These are phyloP conservation scores for Saccopteryx leptura DNA, from an alignment of 2,113 vertebrate genomes.

Conservation along the genomic window DNA sequence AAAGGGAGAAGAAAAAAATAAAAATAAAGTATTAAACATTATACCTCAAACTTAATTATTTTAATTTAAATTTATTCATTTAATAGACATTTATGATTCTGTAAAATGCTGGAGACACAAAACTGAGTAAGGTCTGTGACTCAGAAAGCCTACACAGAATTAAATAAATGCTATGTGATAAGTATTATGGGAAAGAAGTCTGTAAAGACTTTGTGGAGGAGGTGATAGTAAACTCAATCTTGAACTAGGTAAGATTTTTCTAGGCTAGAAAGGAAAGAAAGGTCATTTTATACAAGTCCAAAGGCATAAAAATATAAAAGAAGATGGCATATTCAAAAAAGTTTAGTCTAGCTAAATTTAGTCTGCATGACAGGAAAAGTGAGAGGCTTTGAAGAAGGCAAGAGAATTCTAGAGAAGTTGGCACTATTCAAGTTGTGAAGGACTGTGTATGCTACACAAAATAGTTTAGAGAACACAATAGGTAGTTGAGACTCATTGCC, in stretches of 20 bases:
- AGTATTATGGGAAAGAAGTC: neutral
- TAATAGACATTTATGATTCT: neutral
- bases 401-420: neutral
- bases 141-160: neutral
- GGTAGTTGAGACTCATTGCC: neutral
- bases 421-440: neutral
- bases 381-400: neutral
- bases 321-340: neutral
- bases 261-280: neutral
- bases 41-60: constrained; percentile 65
- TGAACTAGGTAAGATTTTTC: neutral
- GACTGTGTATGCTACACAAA: neutral
- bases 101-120: neutral
- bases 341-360: neutral
- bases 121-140: neutral
- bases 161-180: neutral
- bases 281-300: neutral
- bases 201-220: neutral
- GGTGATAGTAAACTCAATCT: neutral
- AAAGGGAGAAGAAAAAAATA: too few species aligned
- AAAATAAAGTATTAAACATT: constrained; percentile 86
- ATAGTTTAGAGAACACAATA: neutral
- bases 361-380: neutral
- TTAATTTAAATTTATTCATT: constrained; percentile 14
- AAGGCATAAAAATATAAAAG: constrained; percentile 9